Evolutionary conservation across 1,140 invertebrate genomes (phyloP).

Genomic region (Drosophila persimilis): DNA sequence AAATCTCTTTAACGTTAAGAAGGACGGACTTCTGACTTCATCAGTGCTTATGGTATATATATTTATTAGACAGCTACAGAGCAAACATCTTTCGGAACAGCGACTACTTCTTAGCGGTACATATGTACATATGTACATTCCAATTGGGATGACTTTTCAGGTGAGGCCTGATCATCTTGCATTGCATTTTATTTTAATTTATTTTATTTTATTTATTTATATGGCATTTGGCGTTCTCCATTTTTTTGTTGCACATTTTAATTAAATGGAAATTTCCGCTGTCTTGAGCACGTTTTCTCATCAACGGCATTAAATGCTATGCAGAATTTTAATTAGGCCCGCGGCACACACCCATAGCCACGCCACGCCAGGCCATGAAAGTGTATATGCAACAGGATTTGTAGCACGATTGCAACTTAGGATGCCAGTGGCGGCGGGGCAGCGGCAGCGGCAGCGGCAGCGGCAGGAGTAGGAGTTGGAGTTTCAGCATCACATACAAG

Average conservation of each 20-base stretch:
- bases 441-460: too few species aligned
- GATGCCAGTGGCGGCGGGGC: not conserved
- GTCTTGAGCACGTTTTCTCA: conserved; percentile 77
- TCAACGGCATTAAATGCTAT: conserved; percentile 77
- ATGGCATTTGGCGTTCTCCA: conserved; percentile 1
- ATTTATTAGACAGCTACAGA: too few species aligned
- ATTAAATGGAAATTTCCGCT: conserved; percentile 76
- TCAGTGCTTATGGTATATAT: too few species aligned
- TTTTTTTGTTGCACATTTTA: conserved; percentile 62
- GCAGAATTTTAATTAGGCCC: conserved; percentile 78
- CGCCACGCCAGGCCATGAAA: not conserved
- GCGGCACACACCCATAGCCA: conserved; percentile 26
- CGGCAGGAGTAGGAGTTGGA: too few species aligned
- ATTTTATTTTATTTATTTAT: conserved; percentile 19
- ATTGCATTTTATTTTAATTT: not conserved
- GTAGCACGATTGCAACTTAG: conserved; percentile 28
- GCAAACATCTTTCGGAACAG: too few species aligned
- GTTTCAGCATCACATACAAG: too few species aligned
- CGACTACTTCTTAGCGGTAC: too few species aligned
- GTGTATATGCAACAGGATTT: conserved; percentile 46
- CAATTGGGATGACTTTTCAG: too few species aligned
- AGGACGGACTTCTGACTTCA: too few species aligned
- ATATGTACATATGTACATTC: too few species aligned
- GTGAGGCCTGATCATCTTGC: not conserved
- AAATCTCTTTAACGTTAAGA: too few species aligned